Evolutionary conservation across 2,797 vertebrate species (phyloP).

Genomic region (Hafferia zeledoni): DNA sequence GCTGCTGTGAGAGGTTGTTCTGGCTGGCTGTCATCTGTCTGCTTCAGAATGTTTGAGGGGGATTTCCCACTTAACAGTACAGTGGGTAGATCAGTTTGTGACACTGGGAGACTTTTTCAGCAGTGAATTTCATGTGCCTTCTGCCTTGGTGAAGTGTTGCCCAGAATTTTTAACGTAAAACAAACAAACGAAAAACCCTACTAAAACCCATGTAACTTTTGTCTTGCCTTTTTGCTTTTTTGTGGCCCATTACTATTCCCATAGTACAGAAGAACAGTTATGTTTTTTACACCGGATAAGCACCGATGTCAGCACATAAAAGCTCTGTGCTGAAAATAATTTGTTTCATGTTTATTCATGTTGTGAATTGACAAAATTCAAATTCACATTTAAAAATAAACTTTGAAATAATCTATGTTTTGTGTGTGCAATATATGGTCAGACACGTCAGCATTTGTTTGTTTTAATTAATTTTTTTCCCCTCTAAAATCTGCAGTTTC

Average conservation of each 20-base stretch:
- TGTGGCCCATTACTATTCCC: neutral
- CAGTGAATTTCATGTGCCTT: neutral
- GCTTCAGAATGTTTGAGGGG: neutral
- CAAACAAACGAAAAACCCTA: neutral
- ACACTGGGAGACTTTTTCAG: neutral
- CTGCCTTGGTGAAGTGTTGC: neutral
- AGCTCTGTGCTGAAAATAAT: slow-evolving; percentile 9
- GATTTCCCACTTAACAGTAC: slow-evolving; percentile 15
- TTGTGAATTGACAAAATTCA: slow-evolving; percentile 2
- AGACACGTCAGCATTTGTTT: neutral
- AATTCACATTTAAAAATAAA: neutral
- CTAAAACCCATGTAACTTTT: neutral
- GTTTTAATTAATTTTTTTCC: neutral
- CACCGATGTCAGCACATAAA: neutral
- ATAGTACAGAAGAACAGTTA: neutral
- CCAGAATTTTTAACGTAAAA: neutral
- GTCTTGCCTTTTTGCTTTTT: neutral
- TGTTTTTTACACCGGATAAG: neutral
- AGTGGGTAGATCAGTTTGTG: neutral
- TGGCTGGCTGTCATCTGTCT: neutral
- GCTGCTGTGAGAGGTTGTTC: neutral
- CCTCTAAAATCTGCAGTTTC: neutral
- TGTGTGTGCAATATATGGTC: neutral
- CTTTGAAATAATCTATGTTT: neutral
- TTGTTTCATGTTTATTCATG: slow-evolving; percentile 41